Conservation (phyloP, 2,113 vertebrate genomes). For the Pelecanoides urinatrix region DNA sequence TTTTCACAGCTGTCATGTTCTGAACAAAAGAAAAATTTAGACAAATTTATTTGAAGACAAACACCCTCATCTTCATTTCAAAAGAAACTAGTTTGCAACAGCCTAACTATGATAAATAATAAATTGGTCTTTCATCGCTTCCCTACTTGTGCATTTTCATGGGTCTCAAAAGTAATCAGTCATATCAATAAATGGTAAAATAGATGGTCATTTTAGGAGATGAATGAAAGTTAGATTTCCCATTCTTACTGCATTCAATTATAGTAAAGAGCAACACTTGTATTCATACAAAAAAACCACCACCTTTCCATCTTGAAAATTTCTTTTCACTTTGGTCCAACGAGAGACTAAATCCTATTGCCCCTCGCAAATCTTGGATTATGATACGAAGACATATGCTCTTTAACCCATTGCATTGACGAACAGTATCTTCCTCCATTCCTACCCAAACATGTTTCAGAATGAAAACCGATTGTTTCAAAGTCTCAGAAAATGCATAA, state of each 20-base stretch:
- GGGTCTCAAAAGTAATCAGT: neutral
- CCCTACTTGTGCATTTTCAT: neutral
- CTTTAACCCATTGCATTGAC: neutral
- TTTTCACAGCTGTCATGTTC: neutral
- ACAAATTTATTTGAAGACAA: neutral
- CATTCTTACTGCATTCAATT: neutral
- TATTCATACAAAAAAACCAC: neutral
- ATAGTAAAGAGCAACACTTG: neutral
- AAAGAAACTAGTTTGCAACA: neutral
- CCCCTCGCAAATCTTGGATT: neutral
- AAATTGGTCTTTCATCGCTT: neutral
- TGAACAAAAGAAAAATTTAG: neutral
- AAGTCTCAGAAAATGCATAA: neutral
- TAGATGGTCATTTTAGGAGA: neutral
- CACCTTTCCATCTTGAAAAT: neutral
- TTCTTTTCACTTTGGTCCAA: neutral
- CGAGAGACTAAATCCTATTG: neutral
- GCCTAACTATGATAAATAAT: neutral
- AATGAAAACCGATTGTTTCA: neutral
- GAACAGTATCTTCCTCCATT: neutral
- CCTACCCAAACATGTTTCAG: neutral
- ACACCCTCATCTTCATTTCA: neutral
- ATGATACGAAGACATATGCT: accelerated
- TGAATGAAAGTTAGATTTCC: neutral
- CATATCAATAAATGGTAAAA: neutral